Base-by-base conservation (phyloP, 2,888 invertebrate species). In the Spodoptera picta region DNA sequence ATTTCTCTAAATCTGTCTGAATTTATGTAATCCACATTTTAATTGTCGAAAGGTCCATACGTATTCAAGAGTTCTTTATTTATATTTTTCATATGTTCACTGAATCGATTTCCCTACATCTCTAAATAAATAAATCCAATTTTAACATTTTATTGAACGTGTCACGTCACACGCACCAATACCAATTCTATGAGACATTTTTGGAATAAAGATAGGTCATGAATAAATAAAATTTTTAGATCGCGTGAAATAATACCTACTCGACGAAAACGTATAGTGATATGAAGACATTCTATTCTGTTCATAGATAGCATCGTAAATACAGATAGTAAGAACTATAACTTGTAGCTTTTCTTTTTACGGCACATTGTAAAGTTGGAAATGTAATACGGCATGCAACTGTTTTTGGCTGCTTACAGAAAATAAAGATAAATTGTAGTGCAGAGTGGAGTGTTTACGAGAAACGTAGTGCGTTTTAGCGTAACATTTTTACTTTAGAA, bases 401-500 rank as follows among this genome's bases (percentile, higher is more conserved):
- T 71, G 56, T 53, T 70, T 65, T 56, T 45, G 27, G 24, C 53
- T 41, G 46, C 46, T 14, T 42, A 46, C 19, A 6, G 36, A 65
- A 57, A 58, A 73, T 60, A 65, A 70, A 62, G 60, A 70, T 61
- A 50, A 57, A 75, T 62, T 51, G 57, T 50, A 27, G 65, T 43
- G 45, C 47, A 51, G 47, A 75, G 54, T 44, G 36, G 46, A 47
- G 46, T 73, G 60, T 76, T 76, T 59, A 67, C 60, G 63, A 73
- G 57, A 58, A 66, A 46, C 48, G 62, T 60, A 43, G 36, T 10
- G 44, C 60, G 55, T 59, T 66, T 63, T 41, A 76, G 31, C 49
- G 43, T 62, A 58, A 51, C 24, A 59, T 67, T 72, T 71, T 76
- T 54, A 72, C 60, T 71, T 60, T 51, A 42, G 14, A 60, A 66